Evolutionary conservation across 2,797 vertebrate genomes (phyloP).

Genomic region (Babyrousa celebensis): DNA sequence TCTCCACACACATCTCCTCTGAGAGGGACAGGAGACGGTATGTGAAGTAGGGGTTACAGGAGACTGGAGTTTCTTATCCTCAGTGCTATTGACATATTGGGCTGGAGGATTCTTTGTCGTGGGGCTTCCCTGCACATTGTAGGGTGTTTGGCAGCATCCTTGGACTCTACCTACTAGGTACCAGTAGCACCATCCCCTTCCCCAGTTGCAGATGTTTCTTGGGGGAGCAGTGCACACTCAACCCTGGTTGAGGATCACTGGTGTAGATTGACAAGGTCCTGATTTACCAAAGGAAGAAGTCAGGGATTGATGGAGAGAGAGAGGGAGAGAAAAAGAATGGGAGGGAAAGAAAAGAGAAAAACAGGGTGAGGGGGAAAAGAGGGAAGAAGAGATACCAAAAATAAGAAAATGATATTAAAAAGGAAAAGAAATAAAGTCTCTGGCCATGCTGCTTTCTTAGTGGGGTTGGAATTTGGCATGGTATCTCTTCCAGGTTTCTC

Average conservation of each 20-base stretch:
- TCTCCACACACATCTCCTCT: constrained; percentile 15
- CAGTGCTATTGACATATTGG: background rate
- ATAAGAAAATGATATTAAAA: background rate
- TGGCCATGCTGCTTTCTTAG: background rate
- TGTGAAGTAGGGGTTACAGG: background rate
- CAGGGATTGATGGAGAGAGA: too few relatives aligned
- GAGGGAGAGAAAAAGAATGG: background rate
- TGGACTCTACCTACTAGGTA: background rate
- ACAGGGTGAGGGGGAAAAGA: background rate
- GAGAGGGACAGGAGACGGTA: background rate
- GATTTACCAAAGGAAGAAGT: constrained; percentile 40
- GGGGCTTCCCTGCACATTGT: background rate
- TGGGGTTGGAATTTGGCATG: background rate
- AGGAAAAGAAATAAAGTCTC: background rate
- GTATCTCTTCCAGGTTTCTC: background rate
- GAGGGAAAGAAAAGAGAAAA: background rate
- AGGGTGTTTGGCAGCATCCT: too few relatives aligned
- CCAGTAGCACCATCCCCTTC: background rate
- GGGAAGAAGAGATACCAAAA: background rate
- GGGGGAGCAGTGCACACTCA: background rate
- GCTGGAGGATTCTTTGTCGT: background rate
- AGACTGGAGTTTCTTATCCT: background rate
- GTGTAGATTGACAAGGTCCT: background rate
- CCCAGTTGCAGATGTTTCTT: background rate
- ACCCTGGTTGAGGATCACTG: background rate